Percentiles rank a stretch among this genome's conserved stretches.
Evolutionary conservation across 2,888 invertebrate genomes (phyloP).

Genomic region (Odontocerum albicorne): DNA sequence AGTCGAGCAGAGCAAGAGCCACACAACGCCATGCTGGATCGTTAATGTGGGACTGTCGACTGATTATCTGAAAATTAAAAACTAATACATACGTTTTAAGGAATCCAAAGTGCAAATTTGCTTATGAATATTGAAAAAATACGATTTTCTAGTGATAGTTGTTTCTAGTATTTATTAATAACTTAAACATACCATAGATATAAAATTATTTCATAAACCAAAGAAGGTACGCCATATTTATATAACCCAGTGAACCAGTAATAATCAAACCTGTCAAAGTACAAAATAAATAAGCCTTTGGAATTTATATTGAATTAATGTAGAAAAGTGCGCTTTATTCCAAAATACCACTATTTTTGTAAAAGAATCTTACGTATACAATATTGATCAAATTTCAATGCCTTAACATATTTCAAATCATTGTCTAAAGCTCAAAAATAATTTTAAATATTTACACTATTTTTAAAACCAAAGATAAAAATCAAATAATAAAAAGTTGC

Average conservation of each 20-base stretch:
- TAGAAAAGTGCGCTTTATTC: constrained; percentile 30
- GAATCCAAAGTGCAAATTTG: constrained; percentile 36
- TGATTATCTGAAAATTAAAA: constrained; percentile 11
- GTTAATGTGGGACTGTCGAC: constrained; percentile 23
- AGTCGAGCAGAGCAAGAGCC: not conserved
- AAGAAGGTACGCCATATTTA: constrained; percentile 27
- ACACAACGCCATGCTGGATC: constrained; percentile 14
- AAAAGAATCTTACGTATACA: constrained; percentile 17
- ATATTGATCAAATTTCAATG: constrained; percentile 23
- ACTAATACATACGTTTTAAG: constrained; percentile 19
- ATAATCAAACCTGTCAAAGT: constrained; percentile 41
- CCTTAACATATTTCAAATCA: constrained; percentile 24
- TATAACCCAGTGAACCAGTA: constrained; percentile 12
- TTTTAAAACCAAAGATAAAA: constrained; percentile 34
- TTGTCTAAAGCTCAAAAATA: constrained; percentile 31
- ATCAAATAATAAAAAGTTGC: constrained; percentile 19
- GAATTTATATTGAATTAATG: constrained; percentile 12
- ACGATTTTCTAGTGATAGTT: constrained; percentile 23
- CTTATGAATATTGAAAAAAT: constrained; percentile 35
- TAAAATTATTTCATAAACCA: constrained; percentile 24
- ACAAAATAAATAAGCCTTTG: constrained; percentile 59
- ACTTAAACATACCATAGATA: constrained; percentile 17
- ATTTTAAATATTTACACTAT: constrained; percentile 29
- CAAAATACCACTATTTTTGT: constrained; percentile 23
- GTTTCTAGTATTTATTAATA: constrained; percentile 4